These are phyloP conservation scores for Linepithema humile DNA, from an alignment of 1,140 invertebrate species.

Conservation along the genomic window DNA sequence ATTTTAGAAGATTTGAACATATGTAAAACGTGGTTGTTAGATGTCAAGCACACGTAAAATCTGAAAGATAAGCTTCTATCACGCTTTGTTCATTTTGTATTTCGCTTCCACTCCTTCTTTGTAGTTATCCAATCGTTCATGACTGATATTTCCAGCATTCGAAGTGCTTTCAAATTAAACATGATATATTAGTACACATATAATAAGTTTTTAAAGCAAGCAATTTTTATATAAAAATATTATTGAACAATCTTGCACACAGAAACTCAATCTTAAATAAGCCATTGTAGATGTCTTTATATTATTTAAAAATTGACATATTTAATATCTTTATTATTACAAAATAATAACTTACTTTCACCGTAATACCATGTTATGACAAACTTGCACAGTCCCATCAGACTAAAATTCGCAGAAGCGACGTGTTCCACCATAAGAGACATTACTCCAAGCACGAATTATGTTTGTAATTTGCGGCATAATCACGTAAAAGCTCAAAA, in stretches of 20 bases:
- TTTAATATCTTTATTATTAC: too few relatives aligned
- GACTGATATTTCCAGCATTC: background rate
- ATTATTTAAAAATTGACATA: too few relatives aligned
- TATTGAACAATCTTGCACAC: too few relatives aligned
- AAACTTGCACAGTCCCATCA: conserved; percentile 9
- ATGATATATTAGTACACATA: background rate
- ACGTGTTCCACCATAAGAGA: background rate
- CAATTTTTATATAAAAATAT: too few relatives aligned
- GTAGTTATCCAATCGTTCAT: conserved; percentile 1
- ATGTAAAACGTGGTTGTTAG: background rate
- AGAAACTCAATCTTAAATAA: too few relatives aligned
- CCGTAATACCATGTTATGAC: background rate
- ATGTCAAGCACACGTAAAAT: background rate
- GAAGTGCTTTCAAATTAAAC: conserved; percentile 14
- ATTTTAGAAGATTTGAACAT: background rate
- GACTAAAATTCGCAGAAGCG: background rate
- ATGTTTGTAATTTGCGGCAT: background rate
- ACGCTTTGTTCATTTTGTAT: conserved; percentile 14
- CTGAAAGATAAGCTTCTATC: background rate
- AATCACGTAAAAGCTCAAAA: background rate
- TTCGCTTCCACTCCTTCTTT: background rate
- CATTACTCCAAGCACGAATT: conserved; percentile 2
- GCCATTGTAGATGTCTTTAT: too few relatives aligned
- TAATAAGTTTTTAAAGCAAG: background rate
- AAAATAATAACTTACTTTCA: conserved; percentile 10